Conservation (phyloP, 2,888 invertebrate species). For the Plebejus anna region DNA sequence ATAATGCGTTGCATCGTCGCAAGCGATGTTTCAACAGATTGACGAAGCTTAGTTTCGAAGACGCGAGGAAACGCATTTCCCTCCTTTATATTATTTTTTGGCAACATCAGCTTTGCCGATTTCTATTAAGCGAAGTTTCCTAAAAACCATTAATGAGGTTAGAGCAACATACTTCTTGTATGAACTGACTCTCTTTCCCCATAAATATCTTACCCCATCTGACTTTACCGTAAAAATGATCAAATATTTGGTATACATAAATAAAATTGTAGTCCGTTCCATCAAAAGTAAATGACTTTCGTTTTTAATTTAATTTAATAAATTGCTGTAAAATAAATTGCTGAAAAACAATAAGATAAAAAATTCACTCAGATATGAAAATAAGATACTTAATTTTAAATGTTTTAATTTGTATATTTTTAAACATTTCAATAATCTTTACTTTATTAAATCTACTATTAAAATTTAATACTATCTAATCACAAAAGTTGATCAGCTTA, state of each 20-base stretch:
- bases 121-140: not conserved
- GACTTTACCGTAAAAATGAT: not conserved
- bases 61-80: not conserved
- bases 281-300: not conserved
- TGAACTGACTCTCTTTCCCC: not conserved
- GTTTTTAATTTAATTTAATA: not conserved
- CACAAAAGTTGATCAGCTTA: constrained; percentile 8
- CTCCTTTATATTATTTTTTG: not conserved
- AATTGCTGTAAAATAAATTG: not conserved
- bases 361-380: not conserved
- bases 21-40: too few species aligned
- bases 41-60: not conserved
- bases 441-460: not conserved
- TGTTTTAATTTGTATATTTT: not conserved
- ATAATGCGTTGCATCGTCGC: too few species aligned
- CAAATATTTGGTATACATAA: not conserved
- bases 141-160: not conserved
- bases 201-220: not conserved
- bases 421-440: not conserved
- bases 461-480: not conserved
- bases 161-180: not conserved
- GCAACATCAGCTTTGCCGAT: not conserved
- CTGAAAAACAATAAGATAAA: not conserved
- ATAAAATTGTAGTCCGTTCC: not conserved
- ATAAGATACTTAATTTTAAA: not conserved